Evolutionary conservation across 2,113 vertebrate species (phyloP), one percentile per base, ranked within the genome.

Genomic region (Heptranchias perlo): DNA sequence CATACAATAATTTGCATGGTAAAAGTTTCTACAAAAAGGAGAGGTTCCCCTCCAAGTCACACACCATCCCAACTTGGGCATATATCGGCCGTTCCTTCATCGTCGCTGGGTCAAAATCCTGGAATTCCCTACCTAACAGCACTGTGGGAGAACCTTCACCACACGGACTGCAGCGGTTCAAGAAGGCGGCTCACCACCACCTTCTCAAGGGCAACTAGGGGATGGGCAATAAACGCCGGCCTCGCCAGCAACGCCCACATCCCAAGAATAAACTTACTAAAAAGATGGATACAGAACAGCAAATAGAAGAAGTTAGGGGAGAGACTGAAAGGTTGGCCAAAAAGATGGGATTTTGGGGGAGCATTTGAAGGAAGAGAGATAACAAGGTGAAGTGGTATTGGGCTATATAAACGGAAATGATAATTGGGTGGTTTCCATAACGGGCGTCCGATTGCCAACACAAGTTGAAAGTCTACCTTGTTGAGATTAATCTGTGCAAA

Each of bases 1-100:
- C 96, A 96, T 96, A 96, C 96, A 96, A 96, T 96, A 96, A 97
- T 87, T 87, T 87, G 35, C 39, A 39, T 97, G 97, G 97, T 97
- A 96, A 97, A 96, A 96, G 96, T 96, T 96, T 96, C 96, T 82
- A 94, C 76, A 64, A 96, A 96, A 21, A 23, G 28, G 58, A 58
- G 4, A 58, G 65, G 28, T 28, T 25, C 28, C 28, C 7, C 65
- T 16, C 13, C 65, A 3, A 69, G 65, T 69, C 28, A 69, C 65
- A 25, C 65, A 69, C 28, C 65, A 69, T 69, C 28, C 16, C 25
- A 23, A 69, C 21, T 25, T 4, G 58, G 58, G 11, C 6, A 58
- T 58, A 58, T 58, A 58, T 58, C 58, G 58, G 58, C 58, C 58
- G 58, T 58, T 58, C 58, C 58, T 58, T 58, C 58, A 58, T 10